Evolutionary conservation across 2,797 vertebrate genomes (phyloP).

Genomic region (Heteromormyrus szaboi): DNA sequence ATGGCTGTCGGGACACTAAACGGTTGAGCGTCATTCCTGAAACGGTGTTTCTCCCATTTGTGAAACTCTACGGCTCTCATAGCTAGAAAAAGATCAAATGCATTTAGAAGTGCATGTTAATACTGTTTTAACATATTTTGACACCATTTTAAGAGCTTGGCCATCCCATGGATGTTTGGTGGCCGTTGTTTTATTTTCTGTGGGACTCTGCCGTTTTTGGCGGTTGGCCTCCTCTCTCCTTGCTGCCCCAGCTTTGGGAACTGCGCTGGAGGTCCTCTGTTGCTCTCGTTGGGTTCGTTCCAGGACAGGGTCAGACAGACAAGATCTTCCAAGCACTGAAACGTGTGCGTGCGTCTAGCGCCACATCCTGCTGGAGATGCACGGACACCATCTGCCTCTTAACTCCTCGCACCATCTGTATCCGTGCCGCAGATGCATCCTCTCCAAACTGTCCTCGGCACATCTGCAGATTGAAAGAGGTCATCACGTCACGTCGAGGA

Average conservation of each 20-base stretch:
- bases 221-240: not conserved
- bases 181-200: not conserved
- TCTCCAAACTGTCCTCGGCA: not conserved
- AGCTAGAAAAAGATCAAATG: not conserved
- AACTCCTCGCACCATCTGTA: not conserved
- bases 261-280: not conserved
- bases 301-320: conserved; percentile 13
- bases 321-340: not conserved
- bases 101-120: not conserved
- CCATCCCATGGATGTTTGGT: not conserved
- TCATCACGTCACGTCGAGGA: not conserved
- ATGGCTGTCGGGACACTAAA: not conserved
- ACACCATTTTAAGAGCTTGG: not conserved
- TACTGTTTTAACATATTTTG: not conserved
- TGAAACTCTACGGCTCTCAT: not conserved
- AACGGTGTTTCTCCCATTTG: not conserved
- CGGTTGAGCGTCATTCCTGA: not conserved
- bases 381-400: not conserved
- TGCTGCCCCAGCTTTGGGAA: not conserved
- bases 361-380: not conserved
- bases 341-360: not conserved
- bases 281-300: not conserved
- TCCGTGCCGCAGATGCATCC: not conserved
- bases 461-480: not conserved
- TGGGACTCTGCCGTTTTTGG: not conserved